Conservation (phyloP, 2,797 vertebrate species). For the Chelidonichthys spinosus region DNA sequence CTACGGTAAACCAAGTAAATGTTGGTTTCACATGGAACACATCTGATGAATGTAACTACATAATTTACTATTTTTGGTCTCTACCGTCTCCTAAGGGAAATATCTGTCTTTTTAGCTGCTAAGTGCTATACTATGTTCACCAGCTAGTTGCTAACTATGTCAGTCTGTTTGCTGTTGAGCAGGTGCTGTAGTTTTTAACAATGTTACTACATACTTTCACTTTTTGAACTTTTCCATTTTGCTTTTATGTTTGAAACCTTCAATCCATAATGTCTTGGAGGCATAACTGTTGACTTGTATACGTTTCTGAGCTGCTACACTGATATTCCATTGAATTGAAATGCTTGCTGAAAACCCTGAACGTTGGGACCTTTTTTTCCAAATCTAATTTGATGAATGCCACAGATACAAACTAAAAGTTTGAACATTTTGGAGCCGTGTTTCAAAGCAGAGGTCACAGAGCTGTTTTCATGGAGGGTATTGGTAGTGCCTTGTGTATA, state of each 20-base stretch:
- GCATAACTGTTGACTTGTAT: neutral
- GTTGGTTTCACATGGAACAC: no score
- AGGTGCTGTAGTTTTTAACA: neutral
- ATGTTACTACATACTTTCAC: no score
- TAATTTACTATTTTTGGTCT: neutral
- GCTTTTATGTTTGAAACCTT: conserved; percentile 16
- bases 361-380: conserved; percentile 13
- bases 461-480: conserved; percentile 66
- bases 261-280: conserved; percentile 11
- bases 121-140: neutral
- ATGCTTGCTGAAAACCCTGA: conserved; percentile 1
- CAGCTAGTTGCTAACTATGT: neutral
- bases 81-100: no score
- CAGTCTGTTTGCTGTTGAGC: neutral
- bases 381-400: conserved; percentile 63
- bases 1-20: no score
- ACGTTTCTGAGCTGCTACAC: conserved; percentile 9
- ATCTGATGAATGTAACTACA: neutral
- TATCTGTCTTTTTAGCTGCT: neutral
- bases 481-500: conserved; percentile 68
- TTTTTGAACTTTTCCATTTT: neutral
- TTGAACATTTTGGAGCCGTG: conserved; percentile 56
- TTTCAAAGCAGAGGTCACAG: conserved; percentile 68
- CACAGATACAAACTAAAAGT: conserved; percentile 38
- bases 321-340: conserved; percentile 26